These are phyloP conservation scores for Drosophila mayri DNA, from an alignment of 1,140 invertebrate genomes.

Conservation along the genomic window DNA sequence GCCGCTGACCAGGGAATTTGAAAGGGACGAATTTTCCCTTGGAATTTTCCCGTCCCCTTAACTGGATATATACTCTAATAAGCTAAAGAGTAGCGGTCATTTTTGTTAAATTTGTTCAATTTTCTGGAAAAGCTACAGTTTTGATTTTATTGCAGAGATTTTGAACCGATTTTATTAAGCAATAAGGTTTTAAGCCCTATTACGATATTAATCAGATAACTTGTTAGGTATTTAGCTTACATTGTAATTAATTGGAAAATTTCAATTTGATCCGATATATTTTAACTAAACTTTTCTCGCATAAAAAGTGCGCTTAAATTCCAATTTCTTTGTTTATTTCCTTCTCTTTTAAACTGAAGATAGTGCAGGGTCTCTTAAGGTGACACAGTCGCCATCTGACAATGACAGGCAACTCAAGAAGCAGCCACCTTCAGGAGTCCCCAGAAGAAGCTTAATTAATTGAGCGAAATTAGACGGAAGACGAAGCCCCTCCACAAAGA, in stretches of 20 bases:
- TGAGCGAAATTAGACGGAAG: slow-evolving; percentile 67
- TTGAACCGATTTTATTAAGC: too few relatives aligned
- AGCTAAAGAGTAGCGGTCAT: background rate
- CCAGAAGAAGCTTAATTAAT: slow-evolving; percentile 64
- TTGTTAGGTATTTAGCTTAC: background rate
- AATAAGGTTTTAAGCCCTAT: background rate
- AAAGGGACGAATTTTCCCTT: background rate
- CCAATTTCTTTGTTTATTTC: background rate
- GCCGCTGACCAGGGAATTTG: background rate
- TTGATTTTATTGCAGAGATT: background rate
- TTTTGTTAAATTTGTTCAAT: background rate
- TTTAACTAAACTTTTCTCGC: background rate
- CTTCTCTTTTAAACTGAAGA: background rate
- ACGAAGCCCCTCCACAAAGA: slow-evolving; percentile 57
- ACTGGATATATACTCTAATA: background rate
- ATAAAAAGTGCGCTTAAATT: background rate
- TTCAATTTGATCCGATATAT: background rate
- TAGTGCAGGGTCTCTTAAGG: slow-evolving; percentile 5
- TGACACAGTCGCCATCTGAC: background rate
- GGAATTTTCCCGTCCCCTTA: background rate
- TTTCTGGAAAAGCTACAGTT: background rate
- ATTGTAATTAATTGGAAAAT: too few relatives aligned
- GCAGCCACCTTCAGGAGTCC: slow-evolving; percentile 4
- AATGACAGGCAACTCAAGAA: slow-evolving; percentile 31
- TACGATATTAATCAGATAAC: background rate